These are phyloP conservation scores for Drosophila chauvacae DNA, from an alignment of 1,140 invertebrate genomes.

Conservation along the genomic window DNA sequence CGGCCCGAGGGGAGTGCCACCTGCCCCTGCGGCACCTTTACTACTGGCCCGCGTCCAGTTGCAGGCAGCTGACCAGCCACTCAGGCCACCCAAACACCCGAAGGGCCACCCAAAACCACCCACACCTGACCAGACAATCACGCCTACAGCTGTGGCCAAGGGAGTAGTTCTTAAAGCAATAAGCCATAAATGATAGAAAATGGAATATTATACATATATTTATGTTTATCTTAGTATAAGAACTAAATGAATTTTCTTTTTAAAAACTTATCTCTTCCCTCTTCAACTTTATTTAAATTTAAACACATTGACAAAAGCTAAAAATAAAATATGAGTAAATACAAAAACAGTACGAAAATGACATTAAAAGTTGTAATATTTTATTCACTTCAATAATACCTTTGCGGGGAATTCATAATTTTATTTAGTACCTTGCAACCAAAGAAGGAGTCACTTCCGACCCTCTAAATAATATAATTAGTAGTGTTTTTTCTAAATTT, in stretches of 20 bases:
- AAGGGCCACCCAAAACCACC: slow-evolving; percentile 8
- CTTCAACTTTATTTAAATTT: no score
- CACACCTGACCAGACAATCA: slow-evolving; percentile 5
- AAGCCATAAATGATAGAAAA: background rate
- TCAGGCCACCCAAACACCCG: slow-evolving; percentile 11
- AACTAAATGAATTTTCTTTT: no score
- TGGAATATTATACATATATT: background rate
- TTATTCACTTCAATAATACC: no score
- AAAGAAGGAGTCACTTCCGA: background rate
- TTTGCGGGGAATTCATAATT: no score
- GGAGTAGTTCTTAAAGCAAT: background rate
- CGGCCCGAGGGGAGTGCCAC: slow-evolving; percentile 34
- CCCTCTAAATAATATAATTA: background rate
- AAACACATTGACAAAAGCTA: background rate
- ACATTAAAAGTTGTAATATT: no score
- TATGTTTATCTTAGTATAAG: background rate
- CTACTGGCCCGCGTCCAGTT: slow-evolving; percentile 24
- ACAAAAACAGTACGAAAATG: no score
- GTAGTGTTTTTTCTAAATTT: no score
- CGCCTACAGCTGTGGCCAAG: slow-evolving; percentile 29
- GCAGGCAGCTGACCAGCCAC: slow-evolving; percentile 63
- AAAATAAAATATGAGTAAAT: background rate
- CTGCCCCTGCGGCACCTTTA: slow-evolving; percentile 41
- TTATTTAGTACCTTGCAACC: background rate
- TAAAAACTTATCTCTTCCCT: no score